phyloP scores from a whole-genome alignment of 1,140 invertebrate species.

The Nephila pilipes region DNA sequence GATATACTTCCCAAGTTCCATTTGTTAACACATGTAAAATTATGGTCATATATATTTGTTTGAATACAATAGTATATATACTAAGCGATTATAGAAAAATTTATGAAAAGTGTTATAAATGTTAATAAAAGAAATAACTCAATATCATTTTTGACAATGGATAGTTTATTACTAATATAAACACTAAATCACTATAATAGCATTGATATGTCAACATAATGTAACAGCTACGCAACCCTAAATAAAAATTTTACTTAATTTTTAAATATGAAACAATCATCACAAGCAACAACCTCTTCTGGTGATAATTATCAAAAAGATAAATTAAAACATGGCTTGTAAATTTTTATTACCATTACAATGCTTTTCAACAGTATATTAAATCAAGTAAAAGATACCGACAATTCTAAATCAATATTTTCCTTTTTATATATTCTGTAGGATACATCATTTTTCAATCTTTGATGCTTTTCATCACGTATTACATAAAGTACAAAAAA shows the following conservation, averaged over 20 bases:
- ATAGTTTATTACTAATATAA: constrained; percentile 39
- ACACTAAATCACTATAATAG: constrained; percentile 54
- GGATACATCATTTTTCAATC: too few species aligned
- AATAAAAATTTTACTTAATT: not conserved
- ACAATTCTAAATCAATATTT: not conserved
- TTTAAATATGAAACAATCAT: constrained; percentile 10
- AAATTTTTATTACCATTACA: constrained; percentile 6
- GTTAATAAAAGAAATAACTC: not conserved
- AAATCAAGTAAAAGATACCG: not conserved
- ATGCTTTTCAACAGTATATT: not conserved
- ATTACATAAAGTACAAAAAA: too few species aligned
- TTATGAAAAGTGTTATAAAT: not conserved
- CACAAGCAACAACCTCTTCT: not conserved
- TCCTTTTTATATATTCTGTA: not conserved
- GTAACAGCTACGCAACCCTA: constrained; percentile 47
- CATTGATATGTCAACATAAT: constrained; percentile 70
- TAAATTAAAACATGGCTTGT: constrained; percentile 25
- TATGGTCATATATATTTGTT: too few species aligned
- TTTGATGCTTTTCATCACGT: too few species aligned
- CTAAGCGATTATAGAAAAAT: too few species aligned
- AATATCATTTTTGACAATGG: not conserved
- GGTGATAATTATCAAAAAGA: not conserved
- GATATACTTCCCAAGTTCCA: too few species aligned
- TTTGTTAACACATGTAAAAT: too few species aligned
- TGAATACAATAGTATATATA: too few species aligned